phyloP scores from a whole-genome alignment of 1,140 invertebrate genomes.

The Bombus affinis region DNA sequence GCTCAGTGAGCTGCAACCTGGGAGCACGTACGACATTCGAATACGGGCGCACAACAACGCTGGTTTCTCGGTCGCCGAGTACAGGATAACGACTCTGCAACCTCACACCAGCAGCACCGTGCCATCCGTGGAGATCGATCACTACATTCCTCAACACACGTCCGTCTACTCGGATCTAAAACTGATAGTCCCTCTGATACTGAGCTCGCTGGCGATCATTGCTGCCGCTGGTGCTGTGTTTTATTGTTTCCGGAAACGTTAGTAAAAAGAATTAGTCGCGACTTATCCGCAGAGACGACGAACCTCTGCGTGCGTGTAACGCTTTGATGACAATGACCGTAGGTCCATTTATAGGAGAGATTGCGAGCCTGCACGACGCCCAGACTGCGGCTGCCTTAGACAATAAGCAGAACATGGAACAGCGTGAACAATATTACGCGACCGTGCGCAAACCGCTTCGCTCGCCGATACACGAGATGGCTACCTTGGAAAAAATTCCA shows the following conservation, averaged over 20 bases:
- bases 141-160: conserved; percentile 79
- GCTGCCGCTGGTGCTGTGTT: conserved; percentile 80
- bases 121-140: conserved; percentile 79
- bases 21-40: conserved; percentile 93
- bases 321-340: conserved; percentile 48
- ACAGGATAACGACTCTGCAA: conserved; percentile 92
- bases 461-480: conserved; percentile 82
- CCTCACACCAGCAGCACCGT: conserved; percentile 85
- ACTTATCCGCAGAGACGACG: neutral
- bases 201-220: conserved; percentile 79
- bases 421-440: conserved; percentile 84
- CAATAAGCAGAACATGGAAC: conserved; percentile 84
- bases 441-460: conserved; percentile 83
- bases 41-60: conserved; percentile 96
- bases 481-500: conserved; percentile 82
- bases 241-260: conserved; percentile 82
- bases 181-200: conserved; percentile 78
- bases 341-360: conserved; percentile 81
- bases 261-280: conserved; percentile 54
- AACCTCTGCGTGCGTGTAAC: conserved; percentile 6
- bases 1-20: conserved; percentile 90
- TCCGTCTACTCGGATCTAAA: conserved; percentile 80
- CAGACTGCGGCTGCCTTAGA: conserved; percentile 82
- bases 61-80: conserved; percentile 93
- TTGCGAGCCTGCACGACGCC: conserved; percentile 80